Base-by-base conservation (phyloP, 2,888 invertebrate genomes). In the Idaea aversata region DNA sequence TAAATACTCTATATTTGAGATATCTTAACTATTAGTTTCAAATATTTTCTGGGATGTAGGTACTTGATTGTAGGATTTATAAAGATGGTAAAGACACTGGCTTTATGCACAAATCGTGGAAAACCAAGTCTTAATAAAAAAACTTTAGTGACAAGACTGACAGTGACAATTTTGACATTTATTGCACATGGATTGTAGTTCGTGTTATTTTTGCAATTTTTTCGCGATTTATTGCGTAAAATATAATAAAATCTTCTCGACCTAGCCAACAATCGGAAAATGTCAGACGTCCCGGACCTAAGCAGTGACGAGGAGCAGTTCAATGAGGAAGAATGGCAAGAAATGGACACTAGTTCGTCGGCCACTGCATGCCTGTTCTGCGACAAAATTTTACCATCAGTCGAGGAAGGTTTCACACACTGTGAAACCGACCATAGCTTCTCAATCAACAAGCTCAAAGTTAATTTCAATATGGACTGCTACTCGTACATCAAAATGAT, bases 401-500 rank as follows among this genome's bases (percentile, higher is more conserved):
- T 96, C 64, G 94, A 94, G 47, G 92, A 93, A 66, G 96, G 95
- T 34, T 86, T 96, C 63, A 88, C 93, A 34, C 97, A 97, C 83
- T 94, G 97, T 70, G 94, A 94, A 71, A 83, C 84, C 5, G 87
- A 80, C 15, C 97, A 97, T 78, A 93, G 93, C 64, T 95, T 97
- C 73, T 94, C 95, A 81, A 88, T 97, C 65, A 86, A 93, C 5
- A 85, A 88, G 62, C 88, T 97, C 57, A 96, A 96, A 84, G 84
- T 85, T 4, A 96, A 95, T 81, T 95, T 95, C 77, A 94, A 94
- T 74, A 95, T 97, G 94, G 97, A 97, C 82, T 96, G 96, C 78
- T 97, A 97, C 86, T 95, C 96, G 0, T 97, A 96, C 75, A 95
- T 97, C 35, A 97, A 97, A 84, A 76, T 98, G 78, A 94, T 98